Conservation (phyloP, 2,113 vertebrate genomes). For the Myodes glareolus region DNA sequence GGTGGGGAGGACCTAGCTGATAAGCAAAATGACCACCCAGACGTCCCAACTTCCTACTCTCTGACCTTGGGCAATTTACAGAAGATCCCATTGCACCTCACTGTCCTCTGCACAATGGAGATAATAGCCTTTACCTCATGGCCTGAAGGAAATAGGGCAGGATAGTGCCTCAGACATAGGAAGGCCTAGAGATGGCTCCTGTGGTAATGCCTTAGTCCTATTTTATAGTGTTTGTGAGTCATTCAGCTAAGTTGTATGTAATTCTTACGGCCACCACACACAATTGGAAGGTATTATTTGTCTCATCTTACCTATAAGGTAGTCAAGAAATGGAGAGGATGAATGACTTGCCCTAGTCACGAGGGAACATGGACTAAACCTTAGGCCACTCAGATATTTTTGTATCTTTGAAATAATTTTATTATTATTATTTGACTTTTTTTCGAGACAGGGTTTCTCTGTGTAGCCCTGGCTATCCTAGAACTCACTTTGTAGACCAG, state of each 20-base stretch:
- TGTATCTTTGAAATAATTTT: neutral
- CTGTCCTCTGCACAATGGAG: slow-evolving; percentile 47
- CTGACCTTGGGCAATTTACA: neutral
- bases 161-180: neutral
- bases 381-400: neutral
- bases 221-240: neutral
- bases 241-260: neutral
- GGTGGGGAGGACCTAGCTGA: neutral
- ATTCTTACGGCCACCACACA: neutral
- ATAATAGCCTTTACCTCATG: neutral
- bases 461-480: no score
- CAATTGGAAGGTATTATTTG: neutral
- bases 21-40: neutral
- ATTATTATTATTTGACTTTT: neutral
- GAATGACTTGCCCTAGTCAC: neutral
- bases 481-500: no score
- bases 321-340: neutral
- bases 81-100: neutral
- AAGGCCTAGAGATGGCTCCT: neutral
- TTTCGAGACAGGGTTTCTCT: no score
- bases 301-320: slow-evolving; percentile 1
- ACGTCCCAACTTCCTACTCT: neutral
- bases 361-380: neutral
- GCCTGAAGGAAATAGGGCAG: neutral
- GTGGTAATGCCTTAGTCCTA: neutral